phyloP scores from a whole-genome alignment of 1,140 invertebrate species.

The Drosophila navojoa region DNA sequence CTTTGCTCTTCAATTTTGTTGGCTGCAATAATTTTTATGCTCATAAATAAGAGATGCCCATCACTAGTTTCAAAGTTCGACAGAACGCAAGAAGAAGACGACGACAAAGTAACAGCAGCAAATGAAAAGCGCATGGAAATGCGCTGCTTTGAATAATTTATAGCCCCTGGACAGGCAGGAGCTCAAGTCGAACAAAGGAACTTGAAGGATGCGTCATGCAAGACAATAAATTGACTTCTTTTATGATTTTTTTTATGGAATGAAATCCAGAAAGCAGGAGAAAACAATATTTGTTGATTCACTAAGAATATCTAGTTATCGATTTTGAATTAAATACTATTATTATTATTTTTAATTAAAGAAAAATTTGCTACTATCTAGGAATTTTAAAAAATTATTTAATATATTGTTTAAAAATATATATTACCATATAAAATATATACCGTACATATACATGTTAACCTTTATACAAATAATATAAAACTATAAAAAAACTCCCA shows the following conservation, averaged over 20 bases:
- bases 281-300: not conserved
- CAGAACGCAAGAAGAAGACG: too few relatives aligned
- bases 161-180: constrained; percentile 26
- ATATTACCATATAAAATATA: too few relatives aligned
- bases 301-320: too few relatives aligned
- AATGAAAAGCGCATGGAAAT: constrained; percentile 64
- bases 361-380: too few relatives aligned
- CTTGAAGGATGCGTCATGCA: constrained; percentile 55
- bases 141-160: constrained; percentile 74
- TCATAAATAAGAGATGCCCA: constrained; percentile 63
- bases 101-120: not conserved
- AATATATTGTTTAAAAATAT: too few relatives aligned
- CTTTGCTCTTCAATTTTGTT: constrained; percentile 57
- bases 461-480: too few relatives aligned
- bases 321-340: too few relatives aligned
- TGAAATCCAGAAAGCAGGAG: constrained; percentile 23
- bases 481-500: too few relatives aligned
- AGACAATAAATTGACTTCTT: constrained; percentile 37
- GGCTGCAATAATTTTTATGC: constrained; percentile 57
- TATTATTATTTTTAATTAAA: too few relatives aligned
- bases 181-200: constrained; percentile 42
- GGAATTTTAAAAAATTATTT: too few relatives aligned
- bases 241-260: constrained; percentile 5
- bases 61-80: constrained; percentile 33
- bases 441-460: too few relatives aligned